Conservation (phyloP, 1,140 invertebrate genomes). For the Homalodisca vitripennis region DNA sequence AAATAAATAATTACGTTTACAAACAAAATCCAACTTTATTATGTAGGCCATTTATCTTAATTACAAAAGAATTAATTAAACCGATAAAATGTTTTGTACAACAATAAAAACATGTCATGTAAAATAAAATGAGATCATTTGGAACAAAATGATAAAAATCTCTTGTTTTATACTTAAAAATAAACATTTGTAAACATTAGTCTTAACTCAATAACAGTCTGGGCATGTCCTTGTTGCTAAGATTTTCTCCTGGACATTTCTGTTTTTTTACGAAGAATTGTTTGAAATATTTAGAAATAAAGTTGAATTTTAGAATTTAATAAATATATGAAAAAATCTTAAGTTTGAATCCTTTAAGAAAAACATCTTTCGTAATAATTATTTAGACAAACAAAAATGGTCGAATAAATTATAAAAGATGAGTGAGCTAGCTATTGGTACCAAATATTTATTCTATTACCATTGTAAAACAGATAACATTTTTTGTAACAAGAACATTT, state of each 20-base stretch:
- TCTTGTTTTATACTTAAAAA: not conserved
- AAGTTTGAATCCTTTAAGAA: no score
- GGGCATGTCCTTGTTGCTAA: not conserved
- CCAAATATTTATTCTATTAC: not conserved
- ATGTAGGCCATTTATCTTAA: constrained; percentile 17
- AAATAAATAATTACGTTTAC: constrained; percentile 11
- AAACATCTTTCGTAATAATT: no score
- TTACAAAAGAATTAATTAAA: not conserved
- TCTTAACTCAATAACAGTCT: constrained; percentile 21
- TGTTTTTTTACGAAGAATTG: not conserved
- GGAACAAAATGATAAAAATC: constrained; percentile 4
- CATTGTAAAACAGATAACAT: not conserved
- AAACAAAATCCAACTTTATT: constrained; percentile 1
- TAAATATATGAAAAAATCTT: no score
- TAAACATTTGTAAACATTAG: not conserved
- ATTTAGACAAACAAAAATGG: no score
- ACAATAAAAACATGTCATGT: not conserved
- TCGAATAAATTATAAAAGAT: no score
- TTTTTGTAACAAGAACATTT: not conserved
- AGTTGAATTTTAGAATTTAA: not conserved
- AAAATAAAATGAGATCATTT: constrained; percentile 18
- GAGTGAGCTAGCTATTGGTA: not conserved
- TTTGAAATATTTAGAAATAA: not conserved
- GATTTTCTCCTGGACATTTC: no score
- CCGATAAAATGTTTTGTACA: not conserved